Evolutionary conservation across 2,113 vertebrate genomes (phyloP), one percentile per base, ranked within the genome.

Genomic region (Eptesicus fuscus): DNA sequence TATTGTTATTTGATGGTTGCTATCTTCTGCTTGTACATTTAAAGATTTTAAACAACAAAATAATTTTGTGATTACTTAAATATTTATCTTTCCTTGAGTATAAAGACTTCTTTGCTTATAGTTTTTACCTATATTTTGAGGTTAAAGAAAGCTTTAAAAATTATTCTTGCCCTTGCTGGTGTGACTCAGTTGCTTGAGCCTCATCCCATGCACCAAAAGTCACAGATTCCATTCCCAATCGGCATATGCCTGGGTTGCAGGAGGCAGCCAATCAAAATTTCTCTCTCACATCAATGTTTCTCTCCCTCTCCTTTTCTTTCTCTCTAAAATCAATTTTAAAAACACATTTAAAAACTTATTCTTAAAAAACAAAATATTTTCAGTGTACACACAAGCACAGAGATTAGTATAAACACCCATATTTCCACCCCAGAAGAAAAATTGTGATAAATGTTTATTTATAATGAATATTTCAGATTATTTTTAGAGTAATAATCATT

Each of bases 41-140:
- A 85, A 85, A 71, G 13, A 37, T 84, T 91, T 83, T 88, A 87
- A 96, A 61, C 42, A 92, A 70, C 44, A 82, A 88, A n/a, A 25
- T 91, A 86, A 59, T 85, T 85, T 85, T 91, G 40, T 53, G 25
- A 71, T 65, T 70, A 7, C 20, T 91, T 28, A 84, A 80, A 25
- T 82, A 93, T 49, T 80, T 69, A 23, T 47, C 17, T 90, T 49
- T 23, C 47, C 3, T 77, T 89, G 32, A 82, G 10, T 82, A 28
- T 88, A 37, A 95, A 82, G 35, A 67, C 22, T 65, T 1, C n/a
- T 83, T 78, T 92, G 74, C 49, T 94, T 76, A 65, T 71, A 67
- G n/a, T 65, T 74, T 92, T 85, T 49, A 73, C 22, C 22, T 63
- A 53, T 89, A 40, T 28, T 82, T 80, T 91, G 8, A 73, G 18